phyloP scores from a whole-genome alignment of 2,888 invertebrate species.

The Pinctada fucata region DNA sequence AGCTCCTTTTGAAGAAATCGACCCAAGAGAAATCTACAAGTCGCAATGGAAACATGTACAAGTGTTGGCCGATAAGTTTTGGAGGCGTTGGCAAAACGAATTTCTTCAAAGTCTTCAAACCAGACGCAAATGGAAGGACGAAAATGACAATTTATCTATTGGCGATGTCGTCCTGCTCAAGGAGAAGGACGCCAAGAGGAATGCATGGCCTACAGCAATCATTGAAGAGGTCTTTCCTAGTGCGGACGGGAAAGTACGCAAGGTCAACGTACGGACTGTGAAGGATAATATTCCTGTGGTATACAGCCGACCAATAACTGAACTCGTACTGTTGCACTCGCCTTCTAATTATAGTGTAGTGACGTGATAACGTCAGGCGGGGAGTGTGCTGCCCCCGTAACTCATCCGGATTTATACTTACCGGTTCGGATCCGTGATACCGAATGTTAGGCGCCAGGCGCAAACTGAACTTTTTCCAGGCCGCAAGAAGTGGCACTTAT shows the following conservation, averaged over 20 bases:
- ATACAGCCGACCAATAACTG: slow-evolving; percentile 27
- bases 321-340: slow-evolving; percentile 25
- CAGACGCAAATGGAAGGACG: slow-evolving; percentile 37
- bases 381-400: background rate
- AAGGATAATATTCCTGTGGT: slow-evolving; percentile 15
- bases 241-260: slow-evolving; percentile 32
- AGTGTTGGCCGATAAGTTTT: slow-evolving; percentile 33
- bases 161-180: slow-evolving; percentile 37
- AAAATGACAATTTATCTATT: slow-evolving; percentile 14
- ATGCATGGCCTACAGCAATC: slow-evolving; percentile 38
- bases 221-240: slow-evolving; percentile 26
- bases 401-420: too few species aligned
- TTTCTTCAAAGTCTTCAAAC: slow-evolving; percentile 35
- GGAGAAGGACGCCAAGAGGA: slow-evolving; percentile 29
- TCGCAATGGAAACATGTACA: slow-evolving; percentile 40
- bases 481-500: too few species aligned
- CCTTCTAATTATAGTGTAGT: background rate
- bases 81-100: slow-evolving; percentile 39
- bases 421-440: too few species aligned
- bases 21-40: slow-evolving; percentile 29
- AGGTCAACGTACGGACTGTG: slow-evolving; percentile 24
- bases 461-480: too few species aligned
- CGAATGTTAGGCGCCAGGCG: too few species aligned
- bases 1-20: slow-evolving; percentile 10
- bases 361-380: slow-evolving; percentile 15